Conservation (phyloP, 2,888 invertebrate genomes). For the Molanna angustata region DNA sequence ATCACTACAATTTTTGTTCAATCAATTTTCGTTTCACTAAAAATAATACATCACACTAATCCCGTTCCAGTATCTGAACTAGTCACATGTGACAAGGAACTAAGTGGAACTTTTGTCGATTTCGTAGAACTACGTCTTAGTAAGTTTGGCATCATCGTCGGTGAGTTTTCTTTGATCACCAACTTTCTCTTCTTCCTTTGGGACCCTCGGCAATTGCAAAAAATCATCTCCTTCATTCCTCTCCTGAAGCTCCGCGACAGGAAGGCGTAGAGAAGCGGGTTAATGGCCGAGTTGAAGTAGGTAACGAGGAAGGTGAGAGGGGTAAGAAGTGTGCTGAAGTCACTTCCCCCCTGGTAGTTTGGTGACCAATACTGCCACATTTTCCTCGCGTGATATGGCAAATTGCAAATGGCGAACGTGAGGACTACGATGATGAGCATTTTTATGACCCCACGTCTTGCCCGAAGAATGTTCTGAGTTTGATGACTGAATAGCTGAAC, state of each 20-base stretch:
- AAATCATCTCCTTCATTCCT: slow-evolving; percentile 78
- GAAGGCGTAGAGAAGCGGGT: slow-evolving; percentile 88
- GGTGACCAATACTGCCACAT: slow-evolving; percentile 83
- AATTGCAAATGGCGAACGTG: slow-evolving; percentile 84
- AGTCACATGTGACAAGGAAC: slow-evolving; percentile 32
- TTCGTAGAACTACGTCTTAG: slow-evolving; percentile 51
- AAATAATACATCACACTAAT: no score
- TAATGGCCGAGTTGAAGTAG: slow-evolving; percentile 87
- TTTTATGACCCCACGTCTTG: slow-evolving; percentile 81
- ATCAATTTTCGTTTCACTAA: no score
- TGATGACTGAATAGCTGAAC: slow-evolving; percentile 63
- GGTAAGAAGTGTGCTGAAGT: slow-evolving; percentile 75
- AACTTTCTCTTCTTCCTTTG: slow-evolving; percentile 46
- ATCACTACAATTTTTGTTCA: no score
- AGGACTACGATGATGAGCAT: slow-evolving; percentile 87
- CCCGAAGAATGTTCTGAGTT: slow-evolving; percentile 72
- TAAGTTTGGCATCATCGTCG: slow-evolving; percentile 35
- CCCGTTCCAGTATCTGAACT: slow-evolving; percentile 26
- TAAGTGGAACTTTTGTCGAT: slow-evolving; percentile 54
- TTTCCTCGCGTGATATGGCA: slow-evolving; percentile 85
- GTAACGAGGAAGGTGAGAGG: slow-evolving; percentile 84
- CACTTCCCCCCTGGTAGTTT: slow-evolving; percentile 66
- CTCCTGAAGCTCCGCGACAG: slow-evolving; percentile 77
- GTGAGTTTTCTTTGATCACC: slow-evolving; percentile 38
- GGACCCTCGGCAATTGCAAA: slow-evolving; percentile 26